These are phyloP conservation scores for Pseudotriccus pelzelni DNA, from an alignment of 2,797 vertebrate species.

Conservation along the genomic window DNA sequence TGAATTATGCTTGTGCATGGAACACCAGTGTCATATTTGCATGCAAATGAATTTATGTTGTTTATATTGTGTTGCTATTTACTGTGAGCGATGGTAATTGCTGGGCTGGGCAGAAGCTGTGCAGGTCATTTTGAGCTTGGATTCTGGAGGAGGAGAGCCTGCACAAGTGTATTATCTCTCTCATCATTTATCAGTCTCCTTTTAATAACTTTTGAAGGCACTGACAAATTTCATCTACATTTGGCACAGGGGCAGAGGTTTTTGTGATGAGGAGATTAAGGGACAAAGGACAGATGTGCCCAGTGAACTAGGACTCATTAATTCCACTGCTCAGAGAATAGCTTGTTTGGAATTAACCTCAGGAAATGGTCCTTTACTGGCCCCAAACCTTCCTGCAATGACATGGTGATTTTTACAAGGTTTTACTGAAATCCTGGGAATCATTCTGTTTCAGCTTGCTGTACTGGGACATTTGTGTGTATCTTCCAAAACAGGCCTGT, in stretches of 20 bases:
- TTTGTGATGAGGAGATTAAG: constrained; percentile 21
- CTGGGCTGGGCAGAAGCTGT: constrained; percentile 30
- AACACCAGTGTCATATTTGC: neutral
- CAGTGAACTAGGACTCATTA: neutral
- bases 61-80: constrained; percentile 55
- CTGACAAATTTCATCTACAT: constrained; percentile 11
- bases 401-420: neutral
- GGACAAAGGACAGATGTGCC: neutral
- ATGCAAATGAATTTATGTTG: constrained; percentile 11
- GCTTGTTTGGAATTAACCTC: neutral
- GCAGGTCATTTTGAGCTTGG: constrained; percentile 15
- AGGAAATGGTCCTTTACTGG: neutral
- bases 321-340: neutral
- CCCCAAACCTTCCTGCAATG: neutral
- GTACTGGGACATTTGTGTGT: neutral
- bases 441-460: neutral
- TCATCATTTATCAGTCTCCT: constrained; percentile 9
- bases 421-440: neutral
- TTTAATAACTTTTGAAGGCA: neutral
- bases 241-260: neutral
- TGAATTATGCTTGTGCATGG: neutral
- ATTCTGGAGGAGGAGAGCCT: neutral
- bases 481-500: neutral
- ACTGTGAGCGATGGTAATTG: constrained; percentile 15
- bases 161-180: neutral